Percentiles rank a stretch among this genome's conserved stretches.
Conservation (phyloP, 1,140 invertebrate species). For the Thaumetopoea pityocampa region DNA sequence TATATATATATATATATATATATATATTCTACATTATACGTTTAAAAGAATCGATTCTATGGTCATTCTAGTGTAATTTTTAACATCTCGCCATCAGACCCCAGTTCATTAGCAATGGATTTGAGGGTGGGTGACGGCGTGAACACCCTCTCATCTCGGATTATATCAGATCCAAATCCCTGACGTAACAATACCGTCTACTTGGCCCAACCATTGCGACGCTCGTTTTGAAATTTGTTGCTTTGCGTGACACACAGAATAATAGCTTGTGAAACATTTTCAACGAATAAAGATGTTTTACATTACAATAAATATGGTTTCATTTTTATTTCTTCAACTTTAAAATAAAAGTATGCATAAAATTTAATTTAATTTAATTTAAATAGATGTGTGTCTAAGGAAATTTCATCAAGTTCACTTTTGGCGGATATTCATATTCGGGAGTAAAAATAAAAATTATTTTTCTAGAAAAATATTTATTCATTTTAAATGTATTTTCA, state of each 20-base stretch:
- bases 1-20: no score
- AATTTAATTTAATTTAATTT: no score
- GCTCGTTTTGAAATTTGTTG: conserved; percentile 54
- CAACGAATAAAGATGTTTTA: background rate
- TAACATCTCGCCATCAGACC: conserved; percentile 6
- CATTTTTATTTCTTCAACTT: background rate
- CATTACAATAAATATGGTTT: background rate
- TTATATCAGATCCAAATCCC: conserved; percentile 62
- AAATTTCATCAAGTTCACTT: no score
- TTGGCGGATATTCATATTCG: no score
- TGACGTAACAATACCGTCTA: conserved; percentile 37
- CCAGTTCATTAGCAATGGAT: conserved; percentile 59
- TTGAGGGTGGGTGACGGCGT: conserved; percentile 32
- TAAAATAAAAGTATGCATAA: no score
- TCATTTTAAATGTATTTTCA: no score
- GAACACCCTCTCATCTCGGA: conserved; percentile 46
- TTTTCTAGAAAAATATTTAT: no score
- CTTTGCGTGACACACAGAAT: conserved; percentile 30
- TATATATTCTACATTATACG: no score
- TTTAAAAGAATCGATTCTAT: no score
- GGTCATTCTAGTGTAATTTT: no score
- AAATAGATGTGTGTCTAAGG: no score
- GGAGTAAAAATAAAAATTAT: no score
- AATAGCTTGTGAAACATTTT: background rate
- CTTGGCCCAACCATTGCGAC: conserved; percentile 37